Evolutionary conservation across 2,797 vertebrate genomes (phyloP), one percentile per base, ranked within the genome.

Genomic region (Schizothorax lantsangensis): DNA sequence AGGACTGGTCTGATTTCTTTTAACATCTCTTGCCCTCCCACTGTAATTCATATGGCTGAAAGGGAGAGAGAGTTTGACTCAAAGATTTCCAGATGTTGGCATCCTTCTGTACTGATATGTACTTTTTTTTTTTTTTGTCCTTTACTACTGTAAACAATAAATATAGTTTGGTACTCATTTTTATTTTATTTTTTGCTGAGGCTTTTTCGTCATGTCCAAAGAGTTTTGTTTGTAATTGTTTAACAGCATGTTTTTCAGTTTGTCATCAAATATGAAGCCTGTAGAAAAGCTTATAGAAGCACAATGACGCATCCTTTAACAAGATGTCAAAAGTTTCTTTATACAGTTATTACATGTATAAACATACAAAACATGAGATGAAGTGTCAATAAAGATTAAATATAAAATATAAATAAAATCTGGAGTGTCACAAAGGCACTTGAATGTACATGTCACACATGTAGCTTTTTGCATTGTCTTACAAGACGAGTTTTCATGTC

Each of bases 111-210:
- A 95, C 95, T 92, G 91, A 93, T 97, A 96, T 97, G 96, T 97
- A 97, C 94, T 96, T 95, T 95, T 79, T 95, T 95, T 79, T 19
- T 75, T 49, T 36, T 95, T 97, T 92, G 95, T 96, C 95, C 96
- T 97, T 97, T 96, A 96, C 96, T 96, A 96, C 93, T 96, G 96
- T 96, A 96, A 93, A 95, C 96, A 97, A 97, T 96, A 97, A 97
- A 97, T 96, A 96, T 96, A 96, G 96, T 95, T 96, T 95, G 96
- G 94, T 97, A 96, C 95, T 95, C 95, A 94, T 96, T 94, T 93
- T 92, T 86, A 6, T 45, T 84, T 73, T 59, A n/a, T 30, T 19
- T n/a, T 54, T 23, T 74, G 47, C 47, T 6, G 38, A 62, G 6
- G 4, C 72, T 69, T 64, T 59, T 72, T 43, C 30, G 3, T 68